A percentile compares a stretch with the other conserved stretches of the same genome.
phyloP scores from a whole-genome alignment of 2,797 vertebrate species.

The Chelon labrosus region DNA sequence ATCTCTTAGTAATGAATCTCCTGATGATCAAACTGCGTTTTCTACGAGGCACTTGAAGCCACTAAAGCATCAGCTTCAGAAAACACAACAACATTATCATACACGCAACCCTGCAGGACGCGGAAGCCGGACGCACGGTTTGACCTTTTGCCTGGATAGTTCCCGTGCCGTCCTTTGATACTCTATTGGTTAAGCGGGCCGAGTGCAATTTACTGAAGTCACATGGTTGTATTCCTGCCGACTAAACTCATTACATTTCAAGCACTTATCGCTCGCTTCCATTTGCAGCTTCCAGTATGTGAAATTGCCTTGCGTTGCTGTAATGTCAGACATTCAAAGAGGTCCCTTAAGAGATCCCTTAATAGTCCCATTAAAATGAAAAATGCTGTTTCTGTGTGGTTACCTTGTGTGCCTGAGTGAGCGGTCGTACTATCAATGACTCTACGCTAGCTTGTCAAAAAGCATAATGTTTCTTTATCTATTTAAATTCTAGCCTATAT shows the following conservation, averaged over 20 bases:
- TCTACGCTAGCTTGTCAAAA: not conserved
- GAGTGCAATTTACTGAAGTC: constrained; percentile 22
- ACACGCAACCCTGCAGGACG: not conserved
- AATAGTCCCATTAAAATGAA: constrained; percentile 53
- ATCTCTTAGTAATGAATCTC: constrained; percentile 30
- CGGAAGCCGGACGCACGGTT: not conserved
- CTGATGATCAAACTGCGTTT: constrained; percentile 12
- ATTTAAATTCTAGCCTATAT: constrained; percentile 1
- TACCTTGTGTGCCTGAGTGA: constrained; percentile 2
- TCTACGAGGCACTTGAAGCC: not conserved
- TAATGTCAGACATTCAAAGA: constrained; percentile 60
- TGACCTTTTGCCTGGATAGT: not conserved
- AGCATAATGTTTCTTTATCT: constrained; percentile 2
- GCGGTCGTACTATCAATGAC: not conserved
- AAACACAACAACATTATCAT: not conserved
- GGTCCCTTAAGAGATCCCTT: constrained; percentile 46
- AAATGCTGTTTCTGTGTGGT: constrained; percentile 36
- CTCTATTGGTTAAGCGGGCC: not conserved
- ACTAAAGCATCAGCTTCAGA: not conserved
- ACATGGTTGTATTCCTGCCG: constrained; percentile 21
- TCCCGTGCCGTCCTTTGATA: not conserved
- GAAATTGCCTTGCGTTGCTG: constrained; percentile 56
- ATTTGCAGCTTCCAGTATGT: constrained; percentile 61
- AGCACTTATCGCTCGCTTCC: constrained; percentile 57
- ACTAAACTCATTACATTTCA: constrained; percentile 54